These are phyloP conservation scores for Drosophila varians DNA, from an alignment of 1,140 invertebrate species.

Conservation along the genomic window DNA sequence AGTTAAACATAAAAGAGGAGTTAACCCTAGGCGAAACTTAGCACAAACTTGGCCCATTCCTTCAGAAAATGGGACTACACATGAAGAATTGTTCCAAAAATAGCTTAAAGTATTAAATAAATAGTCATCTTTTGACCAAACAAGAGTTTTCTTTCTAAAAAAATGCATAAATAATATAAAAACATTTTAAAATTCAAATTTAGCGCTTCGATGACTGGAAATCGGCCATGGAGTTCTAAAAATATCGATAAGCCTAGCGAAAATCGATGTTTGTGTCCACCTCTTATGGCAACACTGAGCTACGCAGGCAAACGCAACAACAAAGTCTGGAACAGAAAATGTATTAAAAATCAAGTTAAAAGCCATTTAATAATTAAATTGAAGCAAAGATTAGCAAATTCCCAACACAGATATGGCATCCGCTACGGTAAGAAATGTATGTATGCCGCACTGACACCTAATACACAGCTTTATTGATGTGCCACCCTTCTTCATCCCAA, in stretches of 20 bases:
- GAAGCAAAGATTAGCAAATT: constrained; percentile 33
- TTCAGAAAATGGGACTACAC: too few relatives aligned
- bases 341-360: constrained; percentile 42
- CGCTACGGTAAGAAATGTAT: constrained; percentile 84
- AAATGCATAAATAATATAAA: too few relatives aligned
- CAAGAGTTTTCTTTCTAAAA: too few relatives aligned
- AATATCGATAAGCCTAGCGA: neutral
- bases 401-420: constrained; percentile 66
- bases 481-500: constrained; percentile 23
- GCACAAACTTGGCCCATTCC: too few relatives aligned
- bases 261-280: neutral
- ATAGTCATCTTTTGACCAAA: too few relatives aligned
- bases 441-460: constrained; percentile 71
- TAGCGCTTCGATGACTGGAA: too few relatives aligned
- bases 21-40: too few relatives aligned
- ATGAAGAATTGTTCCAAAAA: too few relatives aligned
- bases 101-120: too few relatives aligned
- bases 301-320: constrained; percentile 60
- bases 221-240: too few relatives aligned
- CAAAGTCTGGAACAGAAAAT: constrained; percentile 49
- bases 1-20: too few relatives aligned
- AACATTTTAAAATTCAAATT: too few relatives aligned
- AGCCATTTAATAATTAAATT: constrained; percentile 8
- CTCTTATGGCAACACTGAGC: constrained; percentile 11
- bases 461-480: constrained; percentile 36